Evolutionary conservation across 2,888 invertebrate genomes (phyloP).

Genomic region (Lucinisca nassula): DNA sequence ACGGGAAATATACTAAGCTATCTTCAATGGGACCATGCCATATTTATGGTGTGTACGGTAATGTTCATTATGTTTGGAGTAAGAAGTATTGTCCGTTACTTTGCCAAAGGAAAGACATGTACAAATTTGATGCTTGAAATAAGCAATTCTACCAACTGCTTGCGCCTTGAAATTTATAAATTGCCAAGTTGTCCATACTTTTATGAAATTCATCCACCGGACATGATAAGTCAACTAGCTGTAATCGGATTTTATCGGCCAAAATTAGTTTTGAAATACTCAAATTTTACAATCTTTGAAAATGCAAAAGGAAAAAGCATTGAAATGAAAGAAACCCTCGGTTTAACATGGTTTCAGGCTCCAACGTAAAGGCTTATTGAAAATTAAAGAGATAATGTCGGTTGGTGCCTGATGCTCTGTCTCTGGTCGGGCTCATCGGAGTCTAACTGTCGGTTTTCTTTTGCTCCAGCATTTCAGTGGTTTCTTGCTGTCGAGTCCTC

Average conservation of each 20-base stretch:
- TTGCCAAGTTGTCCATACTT: background rate
- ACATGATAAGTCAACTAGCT: background rate
- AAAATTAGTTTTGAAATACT: background rate
- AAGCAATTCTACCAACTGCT: background rate
- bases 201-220: background rate
- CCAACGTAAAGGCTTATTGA: too few species aligned
- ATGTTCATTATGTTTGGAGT: background rate
- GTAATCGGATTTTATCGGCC: background rate
- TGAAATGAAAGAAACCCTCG: background rate
- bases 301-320: background rate
- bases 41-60: background rate
- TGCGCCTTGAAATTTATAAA: background rate
- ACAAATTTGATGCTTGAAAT: background rate
- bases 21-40: background rate
- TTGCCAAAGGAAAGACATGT: background rate
- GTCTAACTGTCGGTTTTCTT: too few species aligned
- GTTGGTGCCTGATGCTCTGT: too few species aligned
- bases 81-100: background rate
- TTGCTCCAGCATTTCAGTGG: too few species aligned
- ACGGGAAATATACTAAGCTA: background rate
- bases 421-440: too few species aligned
- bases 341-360: background rate
- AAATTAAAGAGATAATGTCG: too few species aligned
- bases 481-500: too few species aligned
- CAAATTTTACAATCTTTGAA: background rate